Conservation (phyloP, 2,888 invertebrate species). For the Epirrhoe alternata region DNA sequence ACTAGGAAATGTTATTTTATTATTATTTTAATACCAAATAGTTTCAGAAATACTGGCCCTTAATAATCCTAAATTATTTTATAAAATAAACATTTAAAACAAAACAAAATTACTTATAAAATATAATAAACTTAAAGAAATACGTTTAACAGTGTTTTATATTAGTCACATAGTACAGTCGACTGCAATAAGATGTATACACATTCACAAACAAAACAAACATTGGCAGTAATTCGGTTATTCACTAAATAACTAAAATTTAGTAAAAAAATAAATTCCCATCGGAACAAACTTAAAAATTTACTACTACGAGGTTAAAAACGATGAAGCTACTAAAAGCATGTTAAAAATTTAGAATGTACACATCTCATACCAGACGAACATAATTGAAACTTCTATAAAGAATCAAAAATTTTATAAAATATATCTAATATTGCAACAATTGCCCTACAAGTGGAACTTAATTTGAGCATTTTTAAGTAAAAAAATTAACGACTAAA, state of each 20-base stretch:
- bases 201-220: no score
- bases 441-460: conserved; percentile 54
- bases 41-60: conserved; percentile 77
- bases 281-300: no score
- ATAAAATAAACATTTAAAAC: conserved; percentile 70
- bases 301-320: no score
- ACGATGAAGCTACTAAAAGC: neutral
- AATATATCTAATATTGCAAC: conserved; percentile 69
- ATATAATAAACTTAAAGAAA: conserved; percentile 31
- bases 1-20: neutral
- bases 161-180: neutral
- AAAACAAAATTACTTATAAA: conserved; percentile 56
- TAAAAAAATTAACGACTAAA: neutral
- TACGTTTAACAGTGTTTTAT: neutral
- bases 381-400: neutral
- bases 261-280: conserved; percentile 1
- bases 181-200: no score
- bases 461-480: conserved; percentile 45
- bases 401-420: neutral
- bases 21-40: conserved; percentile 43
- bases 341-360: no score
- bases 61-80: conserved; percentile 46
- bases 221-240: no score
- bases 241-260: no score
- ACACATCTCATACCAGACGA: no score